Evolutionary conservation across 1,140 invertebrate species (phyloP).

Genomic region (Drosophila leontia): DNA sequence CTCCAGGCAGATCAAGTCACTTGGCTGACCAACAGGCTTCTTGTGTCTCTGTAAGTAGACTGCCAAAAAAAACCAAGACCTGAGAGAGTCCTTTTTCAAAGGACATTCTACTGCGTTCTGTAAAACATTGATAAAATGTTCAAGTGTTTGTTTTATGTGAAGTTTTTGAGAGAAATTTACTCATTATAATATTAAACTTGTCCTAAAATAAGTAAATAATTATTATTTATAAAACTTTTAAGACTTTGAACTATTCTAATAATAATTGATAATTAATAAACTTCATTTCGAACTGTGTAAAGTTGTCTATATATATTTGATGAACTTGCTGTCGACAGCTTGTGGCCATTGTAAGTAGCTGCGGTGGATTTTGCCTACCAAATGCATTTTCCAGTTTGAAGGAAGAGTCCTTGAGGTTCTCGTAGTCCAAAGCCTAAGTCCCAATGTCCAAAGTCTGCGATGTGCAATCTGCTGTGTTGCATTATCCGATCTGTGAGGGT

Average conservation of each 20-base stretch:
- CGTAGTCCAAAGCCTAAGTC: not conserved
- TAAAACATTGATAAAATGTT: not conserved
- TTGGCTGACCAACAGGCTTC: slow-evolving; percentile 2
- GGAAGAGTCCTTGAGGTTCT: slow-evolving; percentile 5
- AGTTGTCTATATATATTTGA: not conserved
- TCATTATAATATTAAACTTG: not conserved
- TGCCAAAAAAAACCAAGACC: not conserved
- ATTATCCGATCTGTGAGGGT: slow-evolving; percentile 28
- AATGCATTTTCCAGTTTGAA: slow-evolving; percentile 36
- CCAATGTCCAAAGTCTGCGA: slow-evolving; percentile 2
- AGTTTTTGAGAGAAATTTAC: not conserved
- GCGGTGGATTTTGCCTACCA: slow-evolving; percentile 14
- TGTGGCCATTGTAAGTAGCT: slow-evolving; percentile 62
- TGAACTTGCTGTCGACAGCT: slow-evolving; percentile 63
- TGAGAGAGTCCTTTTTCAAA: not conserved
- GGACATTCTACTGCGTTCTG: not conserved
- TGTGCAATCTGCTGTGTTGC: slow-evolving; percentile 7
- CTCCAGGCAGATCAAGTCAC: slow-evolving; percentile 26
- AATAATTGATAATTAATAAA: not conserved
- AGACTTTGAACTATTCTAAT: not conserved
- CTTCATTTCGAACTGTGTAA: not conserved
- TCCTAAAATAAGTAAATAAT: not conserved
- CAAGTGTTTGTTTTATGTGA: not conserved
- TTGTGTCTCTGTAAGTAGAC: slow-evolving; percentile 1
- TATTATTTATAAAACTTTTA: not conserved